These are phyloP conservation scores for Pardalotus punctatus DNA, from an alignment of 2,113 vertebrate genomes.

Conservation along the genomic window DNA sequence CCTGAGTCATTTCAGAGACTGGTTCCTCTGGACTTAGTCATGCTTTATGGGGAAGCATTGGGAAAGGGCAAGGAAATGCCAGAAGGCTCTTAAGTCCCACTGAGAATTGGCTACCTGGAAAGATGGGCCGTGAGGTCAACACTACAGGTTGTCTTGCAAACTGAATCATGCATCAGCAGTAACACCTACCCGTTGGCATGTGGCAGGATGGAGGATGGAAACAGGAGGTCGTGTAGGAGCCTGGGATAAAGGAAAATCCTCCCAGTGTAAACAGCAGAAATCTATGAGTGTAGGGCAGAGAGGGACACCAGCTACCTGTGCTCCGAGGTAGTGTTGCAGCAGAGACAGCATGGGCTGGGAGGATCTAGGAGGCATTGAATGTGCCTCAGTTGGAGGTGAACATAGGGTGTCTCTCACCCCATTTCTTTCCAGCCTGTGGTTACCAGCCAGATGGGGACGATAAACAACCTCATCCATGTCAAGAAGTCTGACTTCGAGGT, in stretches of 20 bases:
- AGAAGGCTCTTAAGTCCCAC: not conserved
- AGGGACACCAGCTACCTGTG: not conserved
- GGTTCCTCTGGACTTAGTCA: not conserved
- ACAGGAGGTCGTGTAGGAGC: not conserved
- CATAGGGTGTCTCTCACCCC: not conserved
- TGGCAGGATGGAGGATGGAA: not conserved
- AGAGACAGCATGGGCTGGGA: not conserved
- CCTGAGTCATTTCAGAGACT: not conserved
- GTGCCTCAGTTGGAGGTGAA: not conserved
- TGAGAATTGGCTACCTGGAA: not conserved
- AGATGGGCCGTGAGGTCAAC: not conserved
- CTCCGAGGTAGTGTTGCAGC: not conserved
- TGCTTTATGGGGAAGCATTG: not conserved
- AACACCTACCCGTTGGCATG: not conserved
- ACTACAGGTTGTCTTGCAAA: not conserved
- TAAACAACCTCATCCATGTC: conserved; percentile 96
- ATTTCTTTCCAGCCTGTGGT: conserved; percentile 83
- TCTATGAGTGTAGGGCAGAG: not conserved
- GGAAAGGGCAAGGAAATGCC: not conserved
- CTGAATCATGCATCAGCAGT: rapidly evolving
- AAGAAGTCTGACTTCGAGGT: conserved; percentile 98
- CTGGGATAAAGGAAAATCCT: not conserved
- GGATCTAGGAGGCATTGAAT: not conserved
- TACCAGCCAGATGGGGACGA: conserved; percentile 95
- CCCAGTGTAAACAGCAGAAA: not conserved